Evolutionary conservation across 30 jellyfish, hydroid and myxozoan species (phyloP).

Genomic region (Morbakka virulenta): DNA sequence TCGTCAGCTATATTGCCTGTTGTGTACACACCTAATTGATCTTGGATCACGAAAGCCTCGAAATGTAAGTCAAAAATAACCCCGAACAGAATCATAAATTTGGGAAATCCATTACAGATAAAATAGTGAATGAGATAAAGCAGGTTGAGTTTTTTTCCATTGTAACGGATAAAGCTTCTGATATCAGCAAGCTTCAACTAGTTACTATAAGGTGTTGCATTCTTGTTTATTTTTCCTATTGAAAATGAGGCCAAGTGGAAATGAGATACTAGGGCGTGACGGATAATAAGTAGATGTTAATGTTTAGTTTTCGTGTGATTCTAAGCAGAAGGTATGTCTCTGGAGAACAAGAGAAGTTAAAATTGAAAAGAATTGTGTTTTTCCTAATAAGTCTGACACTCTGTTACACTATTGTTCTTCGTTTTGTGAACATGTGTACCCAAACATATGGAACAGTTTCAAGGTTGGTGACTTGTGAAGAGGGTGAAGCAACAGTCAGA

Average conservation of each 20-base stretch:
- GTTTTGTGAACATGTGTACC: slow-evolving; percentile 1
- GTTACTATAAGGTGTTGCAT: too few relatives aligned
- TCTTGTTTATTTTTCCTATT: too few relatives aligned
- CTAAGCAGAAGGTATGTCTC: too few relatives aligned
- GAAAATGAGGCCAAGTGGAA: too few relatives aligned
- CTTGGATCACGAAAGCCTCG: slow-evolving; percentile 39
- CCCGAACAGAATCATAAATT: slow-evolving; percentile 31
- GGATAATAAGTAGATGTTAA: too few relatives aligned
- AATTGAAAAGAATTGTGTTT: too few relatives aligned
- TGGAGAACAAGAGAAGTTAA: too few relatives aligned
- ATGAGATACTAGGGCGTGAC: too few relatives aligned
- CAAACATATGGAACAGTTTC: slow-evolving; percentile 8
- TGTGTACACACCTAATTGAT: neutral
- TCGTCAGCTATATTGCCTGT: neutral
- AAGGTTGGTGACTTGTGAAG: neutral
- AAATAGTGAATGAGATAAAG: slow-evolving; percentile 1
- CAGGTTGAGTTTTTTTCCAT: slow-evolving; percentile 1
- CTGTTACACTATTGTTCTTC: slow-evolving; percentile 5
- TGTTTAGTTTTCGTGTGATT: too few relatives aligned
- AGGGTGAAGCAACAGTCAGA: neutral
- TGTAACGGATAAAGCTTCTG: slow-evolving; percentile 6
- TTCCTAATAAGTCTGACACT: too few relatives aligned
- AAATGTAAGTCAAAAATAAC: slow-evolving; percentile 51
- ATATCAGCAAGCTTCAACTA: slow-evolving; percentile 4
- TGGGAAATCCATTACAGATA: slow-evolving; percentile 25